Evolutionary conservation across 2,113 vertebrate species (phyloP), one percentile per base, ranked within the genome.

Genomic region (Phaethon lepturus): DNA sequence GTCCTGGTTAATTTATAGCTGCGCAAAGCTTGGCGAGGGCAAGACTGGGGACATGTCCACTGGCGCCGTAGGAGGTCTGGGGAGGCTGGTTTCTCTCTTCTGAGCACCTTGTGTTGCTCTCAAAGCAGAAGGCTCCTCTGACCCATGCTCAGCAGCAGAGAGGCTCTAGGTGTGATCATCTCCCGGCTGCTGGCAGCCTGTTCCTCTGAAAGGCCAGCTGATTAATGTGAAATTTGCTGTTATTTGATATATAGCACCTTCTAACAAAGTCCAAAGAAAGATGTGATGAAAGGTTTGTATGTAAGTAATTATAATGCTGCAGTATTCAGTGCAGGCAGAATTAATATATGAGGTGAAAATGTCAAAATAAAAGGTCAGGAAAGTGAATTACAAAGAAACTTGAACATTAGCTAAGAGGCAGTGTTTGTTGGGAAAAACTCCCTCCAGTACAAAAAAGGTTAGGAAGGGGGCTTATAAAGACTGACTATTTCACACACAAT

Each of bases 401-500:
- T 77, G 88, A 95, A 82, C 83, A 35, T 95, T 94, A 94, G 81
- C 60, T 73, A 76, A 96, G 88, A 94, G 86, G 92, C 94, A 87
- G 50, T 96, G 86, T 90, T 89, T 67, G 86, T 89, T 88, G 90
- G 87, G 84, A 82, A 75, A 88, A 91, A 71, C 81, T 97, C 95
- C 90, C 67, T 80, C 64, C 91, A 64, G 88, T 90, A 88, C 64
- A 66, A 96, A 91, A 96, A 90, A 88, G 90, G 85, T 92, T 95
- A 97, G 93, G 84, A 95, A 92, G 52, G 73, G 93, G 93, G 97
- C 92, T 95, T 97, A 82, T 88, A 91, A 95, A 96, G 96, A 94
- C 86, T 83, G 98, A 96, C 94, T 97, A 93, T 98, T 98, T 98
- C 96, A 94, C 49, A 78, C 96, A 98, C 95, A 97, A 98, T 98